phyloP scores from a whole-genome alignment of 2,888 invertebrate genomes.

The Habrosyne pyritoides region DNA sequence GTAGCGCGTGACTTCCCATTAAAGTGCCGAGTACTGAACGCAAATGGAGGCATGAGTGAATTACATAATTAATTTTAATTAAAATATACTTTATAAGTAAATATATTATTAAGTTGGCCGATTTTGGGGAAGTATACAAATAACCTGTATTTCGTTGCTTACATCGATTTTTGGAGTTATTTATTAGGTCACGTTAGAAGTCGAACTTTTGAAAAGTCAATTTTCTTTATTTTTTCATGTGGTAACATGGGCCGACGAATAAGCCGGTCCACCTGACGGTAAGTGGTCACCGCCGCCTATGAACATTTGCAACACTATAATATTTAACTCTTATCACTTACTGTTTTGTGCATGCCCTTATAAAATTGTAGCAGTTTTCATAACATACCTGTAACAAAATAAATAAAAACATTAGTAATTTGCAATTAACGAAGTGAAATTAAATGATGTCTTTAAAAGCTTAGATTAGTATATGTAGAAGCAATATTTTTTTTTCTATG shows the following conservation, averaged over 20 bases:
- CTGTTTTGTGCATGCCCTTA: neutral
- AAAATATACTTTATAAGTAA: neutral
- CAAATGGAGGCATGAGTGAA: neutral
- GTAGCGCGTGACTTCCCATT: conserved; percentile 25
- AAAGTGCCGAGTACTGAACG: neutral
- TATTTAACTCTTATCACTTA: neutral
- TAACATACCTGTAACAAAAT: conserved; percentile 46
- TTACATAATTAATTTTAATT: neutral
- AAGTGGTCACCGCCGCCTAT: too few relatives aligned
- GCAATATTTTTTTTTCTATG: too few relatives aligned
- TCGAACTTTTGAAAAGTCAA: too few relatives aligned
- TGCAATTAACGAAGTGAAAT: too few relatives aligned
- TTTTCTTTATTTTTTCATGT: too few relatives aligned
- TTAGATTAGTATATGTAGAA: too few relatives aligned
- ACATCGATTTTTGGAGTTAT: too few relatives aligned
- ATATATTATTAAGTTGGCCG: neutral
- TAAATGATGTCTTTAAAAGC: too few relatives aligned
- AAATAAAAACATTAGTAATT: conserved; percentile 9
- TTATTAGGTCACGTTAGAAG: neutral
- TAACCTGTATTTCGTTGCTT: neutral
- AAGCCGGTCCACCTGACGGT: too few relatives aligned
- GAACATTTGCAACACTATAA: too few relatives aligned
- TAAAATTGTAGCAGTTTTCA: neutral
- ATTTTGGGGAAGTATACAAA: neutral
- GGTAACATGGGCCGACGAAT: too few relatives aligned